Evolutionary conservation across 2,113 vertebrate genomes (phyloP).

Genomic region (Pluvialis apricaria): DNA sequence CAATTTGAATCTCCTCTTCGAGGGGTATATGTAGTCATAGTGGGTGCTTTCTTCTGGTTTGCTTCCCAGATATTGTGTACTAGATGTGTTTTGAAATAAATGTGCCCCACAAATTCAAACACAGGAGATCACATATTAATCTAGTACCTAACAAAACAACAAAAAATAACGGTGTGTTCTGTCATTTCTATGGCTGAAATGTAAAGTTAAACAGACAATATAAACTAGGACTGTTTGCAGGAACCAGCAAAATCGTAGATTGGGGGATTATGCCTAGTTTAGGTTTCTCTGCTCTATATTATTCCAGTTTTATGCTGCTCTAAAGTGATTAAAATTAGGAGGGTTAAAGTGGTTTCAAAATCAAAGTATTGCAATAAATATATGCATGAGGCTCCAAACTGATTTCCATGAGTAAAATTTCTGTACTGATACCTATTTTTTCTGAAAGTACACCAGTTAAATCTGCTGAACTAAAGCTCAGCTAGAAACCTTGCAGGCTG

Average conservation of each 20-base stretch:
- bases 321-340: neutral
- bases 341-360: neutral
- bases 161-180: neutral
- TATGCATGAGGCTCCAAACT: neutral
- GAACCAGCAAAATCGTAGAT: neutral
- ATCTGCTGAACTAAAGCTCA: neutral
- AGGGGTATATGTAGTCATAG: neutral
- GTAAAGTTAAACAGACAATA: neutral
- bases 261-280: neutral
- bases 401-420: neutral
- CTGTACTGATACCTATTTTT: neutral
- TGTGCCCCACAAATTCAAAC: neutral
- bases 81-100: neutral
- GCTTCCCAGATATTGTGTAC: neutral
- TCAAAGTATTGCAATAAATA: neutral
- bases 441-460: neutral
- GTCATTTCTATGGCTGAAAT: neutral
- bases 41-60: neutral
- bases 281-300: neutral
- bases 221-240: neutral
- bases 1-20: neutral
- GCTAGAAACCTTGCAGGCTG: neutral
- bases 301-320: neutral
- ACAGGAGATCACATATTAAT: neutral
- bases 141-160: neutral